Conservation (phyloP, 2,113 vertebrate genomes). For the Microtus ochrogaster region DNA sequence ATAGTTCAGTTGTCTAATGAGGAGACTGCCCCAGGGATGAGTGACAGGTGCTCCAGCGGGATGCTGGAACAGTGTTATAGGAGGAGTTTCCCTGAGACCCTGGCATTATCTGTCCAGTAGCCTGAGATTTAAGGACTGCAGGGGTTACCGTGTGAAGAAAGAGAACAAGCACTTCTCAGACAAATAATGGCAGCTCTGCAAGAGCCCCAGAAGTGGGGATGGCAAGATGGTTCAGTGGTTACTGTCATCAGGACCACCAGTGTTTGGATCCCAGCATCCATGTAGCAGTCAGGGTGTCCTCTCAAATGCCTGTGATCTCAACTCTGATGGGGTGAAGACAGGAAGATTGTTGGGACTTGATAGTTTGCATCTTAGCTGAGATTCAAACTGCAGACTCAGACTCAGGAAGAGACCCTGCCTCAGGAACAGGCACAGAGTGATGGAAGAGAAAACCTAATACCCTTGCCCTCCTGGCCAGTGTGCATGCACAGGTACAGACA, state of each 20-base stretch:
- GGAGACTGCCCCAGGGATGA: not conserved
- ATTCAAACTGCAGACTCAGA: not conserved
- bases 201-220: not conserved
- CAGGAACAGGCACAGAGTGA: not conserved
- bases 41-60: too few relatives aligned
- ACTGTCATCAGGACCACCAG: not conserved
- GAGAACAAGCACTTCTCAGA: not conserved
- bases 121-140: not conserved
- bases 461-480: not conserved
- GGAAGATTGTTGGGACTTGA: not conserved
- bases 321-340: not conserved
- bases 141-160: not conserved
- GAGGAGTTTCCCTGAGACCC: not conserved
- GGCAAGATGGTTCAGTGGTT: not conserved
- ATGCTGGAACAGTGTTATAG: not conserved
- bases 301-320: not conserved
- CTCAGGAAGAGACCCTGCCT: not conserved
- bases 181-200: not conserved
- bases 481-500: not conserved
- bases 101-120: not conserved
- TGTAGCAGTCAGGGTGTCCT: too few relatives aligned
- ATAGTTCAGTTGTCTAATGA: not conserved
- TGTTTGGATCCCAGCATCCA: not conserved
- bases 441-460: not conserved
- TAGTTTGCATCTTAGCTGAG: not conserved